Conservation (phyloP, 2,113 vertebrate species). For the Microcebus tavaratra region DNA sequence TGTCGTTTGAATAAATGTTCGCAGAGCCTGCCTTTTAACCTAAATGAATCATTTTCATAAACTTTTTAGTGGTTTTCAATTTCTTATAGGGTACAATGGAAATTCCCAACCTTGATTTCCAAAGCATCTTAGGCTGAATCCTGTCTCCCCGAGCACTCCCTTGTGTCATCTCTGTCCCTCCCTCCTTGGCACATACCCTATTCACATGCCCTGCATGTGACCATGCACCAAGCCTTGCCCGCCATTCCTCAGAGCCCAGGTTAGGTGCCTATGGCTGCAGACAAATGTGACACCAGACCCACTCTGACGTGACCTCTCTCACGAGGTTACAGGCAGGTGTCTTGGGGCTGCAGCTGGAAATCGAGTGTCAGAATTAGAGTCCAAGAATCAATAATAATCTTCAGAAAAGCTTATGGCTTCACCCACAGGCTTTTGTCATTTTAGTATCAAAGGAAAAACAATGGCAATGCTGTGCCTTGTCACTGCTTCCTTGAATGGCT, state of each 20-base stretch:
- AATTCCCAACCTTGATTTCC: background rate
- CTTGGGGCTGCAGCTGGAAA: background rate
- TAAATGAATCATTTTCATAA: too few relatives aligned
- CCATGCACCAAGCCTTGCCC: background rate
- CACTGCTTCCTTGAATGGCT: background rate
- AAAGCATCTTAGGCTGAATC: background rate
- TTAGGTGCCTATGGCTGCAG: background rate
- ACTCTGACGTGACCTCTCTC: background rate
- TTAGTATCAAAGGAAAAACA: background rate
- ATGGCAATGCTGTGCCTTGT: too few relatives aligned
- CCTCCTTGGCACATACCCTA: background rate
- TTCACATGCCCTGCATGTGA: background rate
- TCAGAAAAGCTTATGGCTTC: background rate
- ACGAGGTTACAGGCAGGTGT: too few relatives aligned
- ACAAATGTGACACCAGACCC: background rate
- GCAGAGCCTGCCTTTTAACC: background rate
- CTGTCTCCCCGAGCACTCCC: rapidly evolving
- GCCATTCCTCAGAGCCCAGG: background rate
- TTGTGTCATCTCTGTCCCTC: background rate
- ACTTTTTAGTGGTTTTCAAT: background rate
- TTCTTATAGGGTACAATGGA: background rate
- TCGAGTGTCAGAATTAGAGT: background rate
- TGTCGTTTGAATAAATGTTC: background rate
- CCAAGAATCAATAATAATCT: background rate
- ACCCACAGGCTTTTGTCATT: background rate